Conservation (phyloP, 1,140 invertebrate species). For the Hyles vespertilio region DNA sequence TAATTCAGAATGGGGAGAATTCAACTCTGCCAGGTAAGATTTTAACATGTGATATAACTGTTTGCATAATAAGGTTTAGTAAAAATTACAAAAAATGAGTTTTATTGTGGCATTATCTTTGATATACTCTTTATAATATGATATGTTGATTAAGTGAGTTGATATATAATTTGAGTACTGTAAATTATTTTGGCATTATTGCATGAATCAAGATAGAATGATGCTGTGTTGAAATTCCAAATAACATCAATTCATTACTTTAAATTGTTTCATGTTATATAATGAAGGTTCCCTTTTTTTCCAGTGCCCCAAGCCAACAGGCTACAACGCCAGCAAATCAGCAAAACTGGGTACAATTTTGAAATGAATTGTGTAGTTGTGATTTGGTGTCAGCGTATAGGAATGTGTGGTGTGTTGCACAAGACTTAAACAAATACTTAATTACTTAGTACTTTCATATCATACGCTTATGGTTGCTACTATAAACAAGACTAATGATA, state of each 20-base stretch:
- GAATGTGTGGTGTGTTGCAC: slow-evolving; percentile 42
- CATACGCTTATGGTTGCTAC: slow-evolving; percentile 12
- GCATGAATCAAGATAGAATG: no score
- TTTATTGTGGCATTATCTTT: background rate
- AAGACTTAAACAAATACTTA: slow-evolving; percentile 56
- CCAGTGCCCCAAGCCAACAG: slow-evolving; percentile 49
- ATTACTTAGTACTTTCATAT: slow-evolving; percentile 35
- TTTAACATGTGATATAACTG: background rate
- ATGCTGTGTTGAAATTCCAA: no score
- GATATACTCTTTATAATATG: no score
- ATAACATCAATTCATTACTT: no score
- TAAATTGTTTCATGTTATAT: no score
- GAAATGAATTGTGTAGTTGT: slow-evolving; percentile 32
- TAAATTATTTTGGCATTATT: no score
- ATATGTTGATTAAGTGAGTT: no score
- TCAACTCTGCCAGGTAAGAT: slow-evolving; percentile 81
- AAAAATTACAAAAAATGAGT: background rate
- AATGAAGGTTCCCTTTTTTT: slow-evolving; percentile 23
- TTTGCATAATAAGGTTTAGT: background rate
- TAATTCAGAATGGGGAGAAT: slow-evolving; percentile 86
- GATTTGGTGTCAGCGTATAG: slow-evolving; percentile 32
- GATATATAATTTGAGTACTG: no score
- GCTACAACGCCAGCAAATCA: slow-evolving; percentile 59
- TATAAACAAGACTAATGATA: background rate
- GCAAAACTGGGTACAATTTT: slow-evolving; percentile 71